phyloP scores from a whole-genome alignment of 35 echinoderm and acorn worm species.

The Diadema setosum region DNA sequence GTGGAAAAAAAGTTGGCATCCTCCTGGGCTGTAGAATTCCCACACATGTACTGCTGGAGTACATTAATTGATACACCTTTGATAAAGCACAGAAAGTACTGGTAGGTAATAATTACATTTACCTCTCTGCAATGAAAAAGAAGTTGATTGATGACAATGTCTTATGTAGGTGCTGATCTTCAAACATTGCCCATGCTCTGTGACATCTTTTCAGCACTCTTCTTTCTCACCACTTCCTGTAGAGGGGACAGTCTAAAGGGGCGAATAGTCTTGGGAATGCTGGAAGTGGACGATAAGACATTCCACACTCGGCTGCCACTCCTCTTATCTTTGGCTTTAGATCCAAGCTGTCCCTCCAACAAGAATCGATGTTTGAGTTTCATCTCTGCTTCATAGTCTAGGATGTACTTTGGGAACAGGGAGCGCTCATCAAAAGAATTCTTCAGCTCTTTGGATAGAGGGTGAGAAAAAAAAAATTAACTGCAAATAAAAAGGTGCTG shows the following conservation, averaged over 20 bases:
- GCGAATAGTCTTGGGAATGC: background rate
- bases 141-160: too few relatives aligned
- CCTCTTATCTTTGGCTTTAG: background rate
- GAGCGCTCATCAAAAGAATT: slow-evolving; percentile 79
- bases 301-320: background rate
- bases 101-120: too few relatives aligned
- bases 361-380: slow-evolving; percentile 39
- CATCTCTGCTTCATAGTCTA: slow-evolving; percentile 84
- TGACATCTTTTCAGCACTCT: background rate
- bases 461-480: too few relatives aligned
- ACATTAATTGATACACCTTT: too few relatives aligned
- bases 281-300: background rate
- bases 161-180: too few relatives aligned
- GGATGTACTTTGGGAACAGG: slow-evolving; percentile 89
- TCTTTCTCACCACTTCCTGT: slow-evolving; percentile 22
- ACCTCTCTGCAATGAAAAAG: too few relatives aligned
- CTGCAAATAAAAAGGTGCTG: too few relatives aligned
- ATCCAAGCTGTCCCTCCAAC: background rate
- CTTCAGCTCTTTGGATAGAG: too few relatives aligned
- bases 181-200: background rate
- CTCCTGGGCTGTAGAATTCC: too few relatives aligned
- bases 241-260: slow-evolving; percentile 38
- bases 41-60: too few relatives aligned
- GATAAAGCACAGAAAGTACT: too few relatives aligned
- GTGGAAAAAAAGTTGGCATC: too few relatives aligned